Evolutionary conservation across 2,888 invertebrate genomes (phyloP).

Genomic region (Zaprionus lineosus): DNA sequence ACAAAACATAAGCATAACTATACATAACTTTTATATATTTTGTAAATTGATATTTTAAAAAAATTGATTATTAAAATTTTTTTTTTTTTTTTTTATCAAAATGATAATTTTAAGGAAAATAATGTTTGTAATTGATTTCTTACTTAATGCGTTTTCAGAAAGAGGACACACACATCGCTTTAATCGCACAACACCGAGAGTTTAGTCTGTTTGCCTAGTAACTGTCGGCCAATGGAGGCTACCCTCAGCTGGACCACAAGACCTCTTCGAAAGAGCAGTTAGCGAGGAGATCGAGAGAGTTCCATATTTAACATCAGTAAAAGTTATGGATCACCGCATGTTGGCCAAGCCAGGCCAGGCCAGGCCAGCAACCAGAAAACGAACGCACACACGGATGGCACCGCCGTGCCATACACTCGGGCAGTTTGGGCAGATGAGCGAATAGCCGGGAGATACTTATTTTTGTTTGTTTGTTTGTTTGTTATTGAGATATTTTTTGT

Average conservation of each 20-base stretch:
- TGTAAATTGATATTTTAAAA: slow-evolving; percentile 30
- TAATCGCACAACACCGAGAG: slow-evolving; percentile 70
- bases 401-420: slow-evolving; percentile 15
- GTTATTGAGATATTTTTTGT: too few species aligned
- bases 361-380: slow-evolving; percentile 58
- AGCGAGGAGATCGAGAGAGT: slow-evolving; percentile 47
- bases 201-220: slow-evolving; percentile 69
- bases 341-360: slow-evolving; percentile 41
- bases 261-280: slow-evolving; percentile 66
- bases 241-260: slow-evolving; percentile 55
- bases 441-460: slow-evolving; percentile 32
- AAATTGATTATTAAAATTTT: slow-evolving; percentile 9
- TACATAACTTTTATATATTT: slow-evolving; percentile 34
- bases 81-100: slow-evolving; percentile 48
- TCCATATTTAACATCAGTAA: slow-evolving; percentile 70
- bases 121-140: slow-evolving; percentile 72
- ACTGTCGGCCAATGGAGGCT: slow-evolving; percentile 62
- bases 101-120: slow-evolving; percentile 48
- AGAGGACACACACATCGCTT: slow-evolving; percentile 78
- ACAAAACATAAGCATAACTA: slow-evolving; percentile 69
- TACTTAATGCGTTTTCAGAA: slow-evolving; percentile 78
- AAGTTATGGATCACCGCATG: slow-evolving; percentile 47
- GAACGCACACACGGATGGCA: slow-evolving; percentile 30
- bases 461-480: too few species aligned
- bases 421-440: slow-evolving; percentile 28